phyloP scores from a whole-genome alignment of 2,888 invertebrate genomes.

The Gryllus longicercus region DNA sequence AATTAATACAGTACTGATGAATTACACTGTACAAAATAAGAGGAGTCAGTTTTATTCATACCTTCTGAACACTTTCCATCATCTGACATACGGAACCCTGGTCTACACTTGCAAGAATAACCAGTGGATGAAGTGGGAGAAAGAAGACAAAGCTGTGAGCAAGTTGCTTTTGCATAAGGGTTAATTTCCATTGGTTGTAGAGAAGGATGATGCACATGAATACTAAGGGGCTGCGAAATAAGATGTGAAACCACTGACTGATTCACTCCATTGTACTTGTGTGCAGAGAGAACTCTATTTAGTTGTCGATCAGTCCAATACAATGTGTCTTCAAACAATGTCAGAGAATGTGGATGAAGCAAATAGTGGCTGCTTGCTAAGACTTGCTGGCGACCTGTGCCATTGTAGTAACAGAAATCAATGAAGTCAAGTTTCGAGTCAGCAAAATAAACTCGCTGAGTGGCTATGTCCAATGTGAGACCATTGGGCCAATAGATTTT shows the following conservation, averaged over 20 bases:
- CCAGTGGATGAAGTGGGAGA: conserved; percentile 68
- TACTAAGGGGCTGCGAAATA: conserved; percentile 91
- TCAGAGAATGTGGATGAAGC: conserved; percentile 90
- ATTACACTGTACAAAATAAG: no score
- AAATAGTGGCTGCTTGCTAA: conserved; percentile 86
- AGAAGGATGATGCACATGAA: conserved; percentile 92
- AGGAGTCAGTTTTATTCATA: conserved; percentile 30
- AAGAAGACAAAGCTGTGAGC: conserved; percentile 88
- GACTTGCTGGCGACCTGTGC: conserved; percentile 83
- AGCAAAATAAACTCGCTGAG: conserved; percentile 90
- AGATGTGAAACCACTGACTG: conserved; percentile 92
- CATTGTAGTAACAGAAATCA: conserved; percentile 96
- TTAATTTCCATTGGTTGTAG: conserved; percentile 74
- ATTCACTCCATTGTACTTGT: conserved; percentile 87
- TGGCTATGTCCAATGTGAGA: conserved; percentile 91
- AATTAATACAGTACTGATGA: no score
- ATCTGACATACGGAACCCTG: conserved; percentile 66
- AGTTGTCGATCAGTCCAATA: conserved; percentile 96
- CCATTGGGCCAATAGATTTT: conserved; percentile 99
- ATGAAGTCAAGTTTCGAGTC: conserved; percentile 97
- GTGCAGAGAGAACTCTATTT: conserved; percentile 83
- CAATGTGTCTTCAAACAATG: conserved; percentile 91
- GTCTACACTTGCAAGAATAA: conserved; percentile 87
- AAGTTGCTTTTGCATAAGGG: conserved; percentile 72
- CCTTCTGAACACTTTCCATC: conserved; percentile 70